These are phyloP conservation scores for Lamproptera curius DNA, from an alignment of 2,888 invertebrate genomes.

Conservation along the genomic window DNA sequence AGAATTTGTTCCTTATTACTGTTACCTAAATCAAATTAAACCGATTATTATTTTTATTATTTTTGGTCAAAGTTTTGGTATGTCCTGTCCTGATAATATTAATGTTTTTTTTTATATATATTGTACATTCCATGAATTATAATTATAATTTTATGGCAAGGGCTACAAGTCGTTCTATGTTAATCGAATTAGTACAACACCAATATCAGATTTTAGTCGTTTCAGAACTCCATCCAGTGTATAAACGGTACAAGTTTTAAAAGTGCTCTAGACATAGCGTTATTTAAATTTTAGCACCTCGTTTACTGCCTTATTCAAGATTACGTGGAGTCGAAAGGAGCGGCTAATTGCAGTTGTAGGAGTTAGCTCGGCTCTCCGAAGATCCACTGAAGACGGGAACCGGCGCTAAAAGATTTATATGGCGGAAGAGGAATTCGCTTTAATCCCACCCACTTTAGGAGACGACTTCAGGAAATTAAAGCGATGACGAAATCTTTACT, in stretches of 20 bases:
- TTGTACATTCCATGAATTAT: too few species aligned
- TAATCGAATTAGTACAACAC: neutral
- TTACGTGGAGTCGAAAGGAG: constrained; percentile 55
- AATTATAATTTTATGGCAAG: too few species aligned
- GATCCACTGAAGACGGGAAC: constrained; percentile 60
- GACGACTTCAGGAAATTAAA: constrained; percentile 61
- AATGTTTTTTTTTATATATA: too few species aligned
- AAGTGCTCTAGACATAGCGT: constrained; percentile 29
- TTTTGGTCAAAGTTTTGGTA: too few species aligned
- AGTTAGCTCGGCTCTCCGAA: constrained; percentile 55
- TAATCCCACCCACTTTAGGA: constrained; percentile 38
- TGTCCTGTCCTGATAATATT: too few species aligned
- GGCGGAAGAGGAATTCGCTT: constrained; percentile 46
- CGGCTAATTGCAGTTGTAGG: constrained; percentile 72
- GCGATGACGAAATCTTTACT: constrained; percentile 37
- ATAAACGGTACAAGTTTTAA: constrained; percentile 26
- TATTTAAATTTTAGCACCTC: constrained; percentile 47
- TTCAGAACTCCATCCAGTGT: neutral
- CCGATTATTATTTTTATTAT: too few species aligned
- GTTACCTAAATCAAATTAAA: too few species aligned
- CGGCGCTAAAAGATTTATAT: constrained; percentile 77
- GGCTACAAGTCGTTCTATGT: too few species aligned
- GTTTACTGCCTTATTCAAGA: constrained; percentile 50
- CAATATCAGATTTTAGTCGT: neutral
- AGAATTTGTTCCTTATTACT: too few species aligned